Conservation (phyloP, 2,797 vertebrate species). For the Semotilus atromaculatus region DNA sequence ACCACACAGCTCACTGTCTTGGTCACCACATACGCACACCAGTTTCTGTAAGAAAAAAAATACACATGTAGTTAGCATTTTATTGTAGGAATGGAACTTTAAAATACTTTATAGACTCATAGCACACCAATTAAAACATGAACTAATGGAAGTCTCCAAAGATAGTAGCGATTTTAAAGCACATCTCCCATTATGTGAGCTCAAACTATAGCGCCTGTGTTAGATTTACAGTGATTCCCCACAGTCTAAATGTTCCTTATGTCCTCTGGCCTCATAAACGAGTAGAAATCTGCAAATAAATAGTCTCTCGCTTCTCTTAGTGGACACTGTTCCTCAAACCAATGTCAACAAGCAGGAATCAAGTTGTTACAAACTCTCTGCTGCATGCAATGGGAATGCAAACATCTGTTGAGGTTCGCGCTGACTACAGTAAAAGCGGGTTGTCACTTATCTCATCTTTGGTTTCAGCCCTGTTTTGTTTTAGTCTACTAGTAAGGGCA, state of each 20-base stretch:
- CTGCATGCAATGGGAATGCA: background rate
- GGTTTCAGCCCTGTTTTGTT: constrained; percentile 41
- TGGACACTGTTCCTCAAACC: background rate
- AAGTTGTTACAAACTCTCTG: background rate
- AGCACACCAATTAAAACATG: background rate
- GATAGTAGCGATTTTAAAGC: background rate
- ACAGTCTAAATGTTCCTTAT: background rate
- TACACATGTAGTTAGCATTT: constrained; percentile 22
- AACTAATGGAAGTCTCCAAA: constrained; percentile 5
- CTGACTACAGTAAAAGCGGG: background rate
- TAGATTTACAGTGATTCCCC: constrained; percentile 12
- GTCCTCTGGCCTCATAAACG: constrained; percentile 6
- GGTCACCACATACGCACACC: constrained; percentile 91
- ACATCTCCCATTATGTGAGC: background rate
- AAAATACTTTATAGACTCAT: background rate
- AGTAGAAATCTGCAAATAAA: constrained; percentile 27
- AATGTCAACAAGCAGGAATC: constrained; percentile 14
- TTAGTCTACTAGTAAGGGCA: constrained; percentile 55
- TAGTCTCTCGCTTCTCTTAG: background rate
- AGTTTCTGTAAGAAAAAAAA: constrained; percentile 79
- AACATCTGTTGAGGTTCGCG: constrained; percentile 22
- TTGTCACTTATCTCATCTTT: constrained; percentile 16
- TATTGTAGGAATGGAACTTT: background rate
- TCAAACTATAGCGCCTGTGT: background rate
- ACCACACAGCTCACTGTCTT: constrained; percentile 94